These are phyloP conservation scores for Berghia stephanieae DNA, from an alignment of 1,140 invertebrate genomes.

Conservation along the genomic window DNA sequence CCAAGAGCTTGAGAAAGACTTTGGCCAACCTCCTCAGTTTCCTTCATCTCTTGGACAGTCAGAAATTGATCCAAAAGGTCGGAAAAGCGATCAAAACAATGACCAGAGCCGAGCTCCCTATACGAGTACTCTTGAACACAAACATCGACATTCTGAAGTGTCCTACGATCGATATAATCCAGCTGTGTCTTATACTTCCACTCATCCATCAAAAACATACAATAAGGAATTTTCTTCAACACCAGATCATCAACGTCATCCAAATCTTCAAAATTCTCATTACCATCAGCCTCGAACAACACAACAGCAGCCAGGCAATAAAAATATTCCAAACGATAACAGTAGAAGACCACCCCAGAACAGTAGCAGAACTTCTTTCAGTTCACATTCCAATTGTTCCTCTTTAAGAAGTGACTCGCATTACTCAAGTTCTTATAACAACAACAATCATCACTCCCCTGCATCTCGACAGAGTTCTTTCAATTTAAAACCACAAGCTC, in stretches of 20 bases:
- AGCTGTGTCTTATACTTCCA: too few relatives aligned
- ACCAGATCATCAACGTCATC: background rate
- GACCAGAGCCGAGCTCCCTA: background rate
- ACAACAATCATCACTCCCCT: too few relatives aligned
- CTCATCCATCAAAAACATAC: too few relatives aligned
- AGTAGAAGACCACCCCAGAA: too few relatives aligned
- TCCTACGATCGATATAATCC: too few relatives aligned
- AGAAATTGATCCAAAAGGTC: background rate
- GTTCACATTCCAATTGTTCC: too few relatives aligned
- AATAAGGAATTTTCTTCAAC: background rate
- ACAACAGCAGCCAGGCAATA: background rate
- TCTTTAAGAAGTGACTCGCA: too few relatives aligned
- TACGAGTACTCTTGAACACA: conserved; percentile 28
- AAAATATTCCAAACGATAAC: background rate
- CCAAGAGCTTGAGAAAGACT: conserved; percentile 36
- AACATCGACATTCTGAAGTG: background rate
- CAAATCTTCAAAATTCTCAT: background rate
- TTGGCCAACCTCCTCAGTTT: background rate
- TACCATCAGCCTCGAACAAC: background rate
- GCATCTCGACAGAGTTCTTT: too few relatives aligned
- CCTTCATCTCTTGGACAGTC: background rate
- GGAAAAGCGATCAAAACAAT: background rate
- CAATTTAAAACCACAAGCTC: too few relatives aligned
- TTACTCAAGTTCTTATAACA: too few relatives aligned
- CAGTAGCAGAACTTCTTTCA: too few relatives aligned